Conservation (phyloP, 2,113 vertebrate species). For the Stictonetta naevosa region DNA sequence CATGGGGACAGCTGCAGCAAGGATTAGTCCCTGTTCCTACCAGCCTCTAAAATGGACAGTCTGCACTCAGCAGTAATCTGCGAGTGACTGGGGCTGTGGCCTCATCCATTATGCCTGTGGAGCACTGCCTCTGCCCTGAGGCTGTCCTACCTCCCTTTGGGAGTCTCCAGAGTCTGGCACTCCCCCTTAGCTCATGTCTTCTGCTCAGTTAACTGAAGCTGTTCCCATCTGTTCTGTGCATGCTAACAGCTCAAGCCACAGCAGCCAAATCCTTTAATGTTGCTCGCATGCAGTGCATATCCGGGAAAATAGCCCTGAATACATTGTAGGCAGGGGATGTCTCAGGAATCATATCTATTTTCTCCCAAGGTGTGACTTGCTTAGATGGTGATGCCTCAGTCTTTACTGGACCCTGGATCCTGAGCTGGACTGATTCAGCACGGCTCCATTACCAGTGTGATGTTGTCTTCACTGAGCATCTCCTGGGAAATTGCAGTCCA, state of each 20-base stretch:
- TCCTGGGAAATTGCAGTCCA: neutral
- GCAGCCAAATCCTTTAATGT: neutral
- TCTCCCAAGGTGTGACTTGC: neutral
- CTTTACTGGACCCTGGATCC: neutral
- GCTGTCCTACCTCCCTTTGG: neutral
- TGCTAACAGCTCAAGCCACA: neutral
- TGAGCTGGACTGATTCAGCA: neutral
- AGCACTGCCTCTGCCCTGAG: neutral
- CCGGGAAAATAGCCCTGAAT: neutral
- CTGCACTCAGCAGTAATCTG: neutral
- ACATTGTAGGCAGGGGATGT: neutral
- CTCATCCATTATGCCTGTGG: neutral
- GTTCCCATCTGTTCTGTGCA: neutral
- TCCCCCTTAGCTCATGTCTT: neutral
- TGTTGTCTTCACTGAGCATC: accelerated
- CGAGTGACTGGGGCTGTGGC: neutral
- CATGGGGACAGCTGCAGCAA: neutral
- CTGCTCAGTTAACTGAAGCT: neutral
- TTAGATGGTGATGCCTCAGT: neutral
- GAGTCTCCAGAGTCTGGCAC: neutral
- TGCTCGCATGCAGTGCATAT: neutral
- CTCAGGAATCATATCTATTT: neutral
- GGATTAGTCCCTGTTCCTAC: neutral
- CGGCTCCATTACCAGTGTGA: neutral
- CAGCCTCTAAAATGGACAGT: neutral